Percentiles rank a stretch among this genome's conserved stretches.
Evolutionary conservation across 2,888 invertebrate genomes (phyloP).

Genomic region (Busseola fusca): DNA sequence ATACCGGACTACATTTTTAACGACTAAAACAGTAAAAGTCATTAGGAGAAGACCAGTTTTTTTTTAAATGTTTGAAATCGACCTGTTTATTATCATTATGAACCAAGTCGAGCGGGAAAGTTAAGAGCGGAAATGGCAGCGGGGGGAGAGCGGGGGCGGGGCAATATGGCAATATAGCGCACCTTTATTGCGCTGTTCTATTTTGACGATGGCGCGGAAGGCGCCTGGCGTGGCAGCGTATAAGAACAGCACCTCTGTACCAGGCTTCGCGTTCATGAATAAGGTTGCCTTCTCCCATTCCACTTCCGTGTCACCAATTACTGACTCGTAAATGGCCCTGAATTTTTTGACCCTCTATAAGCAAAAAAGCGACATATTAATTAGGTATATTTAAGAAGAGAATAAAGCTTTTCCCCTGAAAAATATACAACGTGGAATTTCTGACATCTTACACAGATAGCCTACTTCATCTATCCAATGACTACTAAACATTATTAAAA

Average conservation of each 20-base stretch:
- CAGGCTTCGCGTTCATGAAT: slow-evolving; percentile 79
- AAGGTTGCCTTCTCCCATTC: slow-evolving; percentile 77
- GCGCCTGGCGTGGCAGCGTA: slow-evolving; percentile 75
- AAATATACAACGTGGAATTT: no score
- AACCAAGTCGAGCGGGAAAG: slow-evolving; percentile 81
- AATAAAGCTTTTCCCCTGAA: not conserved
- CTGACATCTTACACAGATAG: no score
- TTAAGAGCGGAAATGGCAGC: slow-evolving; percentile 84
- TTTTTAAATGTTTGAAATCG: slow-evolving; percentile 79
- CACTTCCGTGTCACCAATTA: slow-evolving; percentile 66
- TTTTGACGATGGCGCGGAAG: slow-evolving; percentile 76
- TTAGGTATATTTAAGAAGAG: not conserved
- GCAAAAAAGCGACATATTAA: not conserved
- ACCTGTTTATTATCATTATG: slow-evolving; percentile 85
- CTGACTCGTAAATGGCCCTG: slow-evolving; percentile 68
- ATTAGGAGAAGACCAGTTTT: slow-evolving; percentile 75
- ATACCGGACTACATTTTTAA: slow-evolving; percentile 53
- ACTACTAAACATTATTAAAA: no score
- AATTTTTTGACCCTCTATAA: slow-evolving; percentile 73
- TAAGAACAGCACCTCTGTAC: slow-evolving; percentile 74
- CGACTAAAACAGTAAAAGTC: slow-evolving; percentile 75
- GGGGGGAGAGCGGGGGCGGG: slow-evolving; percentile 64
- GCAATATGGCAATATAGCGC: slow-evolving; percentile 72
- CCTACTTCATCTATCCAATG: no score
- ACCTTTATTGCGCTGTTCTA: slow-evolving; percentile 77